A percentile compares a stretch with the other conserved stretches of the same genome.
Conservation (phyloP, 2,797 vertebrate genomes). For the Tiaroga cobitis region DNA sequence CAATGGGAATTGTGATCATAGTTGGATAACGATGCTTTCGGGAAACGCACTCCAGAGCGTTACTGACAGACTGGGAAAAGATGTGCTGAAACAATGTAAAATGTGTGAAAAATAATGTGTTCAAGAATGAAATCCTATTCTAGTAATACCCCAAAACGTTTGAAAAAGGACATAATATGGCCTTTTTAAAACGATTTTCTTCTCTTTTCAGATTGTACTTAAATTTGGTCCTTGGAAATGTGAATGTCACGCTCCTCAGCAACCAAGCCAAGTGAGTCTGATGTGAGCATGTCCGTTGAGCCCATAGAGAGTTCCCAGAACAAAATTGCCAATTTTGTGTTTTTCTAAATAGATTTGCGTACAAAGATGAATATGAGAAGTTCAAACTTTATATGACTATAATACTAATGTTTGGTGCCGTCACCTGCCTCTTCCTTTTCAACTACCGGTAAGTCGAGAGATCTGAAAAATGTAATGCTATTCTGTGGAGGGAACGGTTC, state of each 20-base stretch:
- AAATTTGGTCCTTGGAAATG: constrained; percentile 93
- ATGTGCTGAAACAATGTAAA: not conserved
- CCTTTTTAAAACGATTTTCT: constrained; percentile 18
- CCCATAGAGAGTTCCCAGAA: not conserved
- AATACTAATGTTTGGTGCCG: constrained; percentile 92
- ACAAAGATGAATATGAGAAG: constrained; percentile 99
- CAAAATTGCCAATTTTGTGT: not conserved
- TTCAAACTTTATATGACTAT: constrained; percentile 99
- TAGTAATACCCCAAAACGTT: not conserved
- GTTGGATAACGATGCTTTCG: too few species aligned
- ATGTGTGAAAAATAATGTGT: not conserved
- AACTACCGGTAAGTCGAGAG: constrained; percentile 86
- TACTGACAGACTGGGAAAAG: not conserved
- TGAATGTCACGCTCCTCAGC: constrained; percentile 96
- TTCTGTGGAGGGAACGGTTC: not conserved
- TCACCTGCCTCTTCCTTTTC: constrained; percentile 91
- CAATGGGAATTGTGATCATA: too few species aligned
- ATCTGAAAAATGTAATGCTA: not conserved
- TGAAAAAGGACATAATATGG: not conserved
- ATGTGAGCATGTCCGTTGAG: not conserved
- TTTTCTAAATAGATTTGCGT: constrained; percentile 85
- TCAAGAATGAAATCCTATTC: not conserved
- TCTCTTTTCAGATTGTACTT: constrained; percentile 87
- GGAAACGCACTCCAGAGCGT: too few species aligned
- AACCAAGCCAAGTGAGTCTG: constrained; percentile 94